Base-by-base conservation (phyloP, 2,888 invertebrate species). In the Agriotes lineatus region DNA sequence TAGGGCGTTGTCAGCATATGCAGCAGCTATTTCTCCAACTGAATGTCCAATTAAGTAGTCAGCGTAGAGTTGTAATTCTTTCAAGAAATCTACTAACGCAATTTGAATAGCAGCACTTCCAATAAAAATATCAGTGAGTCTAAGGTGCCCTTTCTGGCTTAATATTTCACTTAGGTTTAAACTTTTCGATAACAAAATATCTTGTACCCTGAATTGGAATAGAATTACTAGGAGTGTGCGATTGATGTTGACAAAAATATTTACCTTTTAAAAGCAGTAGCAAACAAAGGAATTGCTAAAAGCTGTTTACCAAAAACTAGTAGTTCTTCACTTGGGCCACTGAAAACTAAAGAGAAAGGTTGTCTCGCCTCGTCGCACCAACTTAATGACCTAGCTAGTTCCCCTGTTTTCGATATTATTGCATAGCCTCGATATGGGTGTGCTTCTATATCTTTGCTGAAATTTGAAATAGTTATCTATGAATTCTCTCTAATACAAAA, bases 11-110 rank as follows among this genome's bases (percentile, higher is more conserved):
- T 97, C 96, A 2, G 94, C 95, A 84, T 97, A 97, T 0, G 93
- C 96, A 82, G 96, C 96, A 0, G 93, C 93, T 1, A 97, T 85
- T 82, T 97, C 96, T 10, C 97, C 97, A 0, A 94, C 92, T 2
- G 96, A 96, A 83, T 96, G 94, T 1, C 96, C 82, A 25, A 79
- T 72, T 9, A 77, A 62, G 7, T 62, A 62, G 39, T 76, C 75
- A 2, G 78, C 76, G n/a, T 72, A 60, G 0, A 83, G 16, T 57
- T 87, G 86, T 64, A 88, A 74, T 6, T 85, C 78, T 75, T 85
- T 87, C 35, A 89, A 75, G 1, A 89, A 71, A 70, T 89, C 88
- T 71, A 77, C 73, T 7, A 82, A 48, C 18, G 76, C 78, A 30
- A 82, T 70, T 73, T 90, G 94, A 12, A 93, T 89, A 9, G 93